These are phyloP conservation scores for Phodopus roborovskii DNA, from an alignment of 2,113 vertebrate species.

Conservation along the genomic window DNA sequence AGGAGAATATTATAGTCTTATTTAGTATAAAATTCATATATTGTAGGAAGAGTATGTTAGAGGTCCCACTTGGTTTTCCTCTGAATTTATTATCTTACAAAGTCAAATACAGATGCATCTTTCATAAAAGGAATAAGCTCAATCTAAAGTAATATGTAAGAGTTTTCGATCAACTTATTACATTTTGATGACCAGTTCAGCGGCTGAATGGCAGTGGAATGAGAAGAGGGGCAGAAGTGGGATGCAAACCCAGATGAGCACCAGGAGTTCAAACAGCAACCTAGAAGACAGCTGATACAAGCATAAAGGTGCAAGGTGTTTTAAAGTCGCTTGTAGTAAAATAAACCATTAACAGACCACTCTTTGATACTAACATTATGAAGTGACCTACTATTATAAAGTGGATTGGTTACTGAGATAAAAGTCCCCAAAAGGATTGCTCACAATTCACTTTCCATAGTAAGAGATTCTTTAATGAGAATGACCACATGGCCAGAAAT, in stretches of 20 bases:
- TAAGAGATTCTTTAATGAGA: not conserved
- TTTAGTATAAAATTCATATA: constrained; percentile 75
- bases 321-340: constrained; percentile 13
- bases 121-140: constrained; percentile 76
- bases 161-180: constrained; percentile 72
- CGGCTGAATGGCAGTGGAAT: not conserved
- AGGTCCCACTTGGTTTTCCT: constrained; percentile 68
- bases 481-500: not conserved
- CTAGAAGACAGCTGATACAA: constrained; percentile 28
- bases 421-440: not conserved
- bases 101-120: constrained; percentile 77
- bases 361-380: not conserved
- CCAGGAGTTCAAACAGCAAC: constrained; percentile 27
- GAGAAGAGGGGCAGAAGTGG: constrained; percentile 68
- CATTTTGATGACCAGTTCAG: constrained; percentile 77
- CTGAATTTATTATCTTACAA: constrained; percentile 78
- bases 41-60: constrained; percentile 73
- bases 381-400: not conserved
- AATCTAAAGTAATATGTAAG: constrained; percentile 74
- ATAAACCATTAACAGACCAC: not conserved
- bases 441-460: not conserved
- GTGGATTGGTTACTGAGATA: not conserved
- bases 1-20: constrained; percentile 77
- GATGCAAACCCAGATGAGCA: constrained; percentile 25
- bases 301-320: constrained; percentile 4